Evolutionary conservation across 2,113 vertebrate species (phyloP), one percentile per base, ranked within the genome.

Genomic region (Dasypus novemcinctus): DNA sequence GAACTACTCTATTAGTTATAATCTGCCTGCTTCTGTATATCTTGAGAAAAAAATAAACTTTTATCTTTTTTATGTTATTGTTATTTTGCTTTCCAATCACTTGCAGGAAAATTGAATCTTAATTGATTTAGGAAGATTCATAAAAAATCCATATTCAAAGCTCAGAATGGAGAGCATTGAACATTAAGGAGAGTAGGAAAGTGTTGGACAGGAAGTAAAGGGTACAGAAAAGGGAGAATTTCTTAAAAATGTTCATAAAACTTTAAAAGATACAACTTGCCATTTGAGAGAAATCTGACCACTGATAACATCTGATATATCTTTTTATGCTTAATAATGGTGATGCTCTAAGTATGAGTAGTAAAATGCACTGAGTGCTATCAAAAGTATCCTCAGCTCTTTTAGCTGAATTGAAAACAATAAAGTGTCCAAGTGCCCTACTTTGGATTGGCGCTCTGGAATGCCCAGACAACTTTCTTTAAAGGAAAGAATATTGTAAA

Each of bases 401-500:
- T 36, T 82, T 57, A 80, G 27, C 69, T 89, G 74, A 89, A 86
- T 95, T 43, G 68, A 82, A 91, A 93, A 90, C 33, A 82, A 54
- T 89, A n/a, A 72, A 79, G 2, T 79, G 86, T 63, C 82, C 52
- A 86, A 72, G 72, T 81, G 10, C 29, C 33, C 41, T 54, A 75
- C 43, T 94, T 96, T 33, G 85, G 8, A 61, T 59, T 95, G 66
- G 52, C 91, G 83, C 72, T 49, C 46, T 95, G 86, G 59, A 91
- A 79, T 91, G 75, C 91, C 89, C 91, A 61, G 79, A 91, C 27
- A 91, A 57, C 31, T 88, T 93, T 85, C 82, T 83, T 81, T 87
- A 92, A 90, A 78, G 91, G 64, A 93, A 96, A 41, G 71, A 54
- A 54, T 82, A 90, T 95, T 93, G 79, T 89, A 95, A 97, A 97